Evolutionary conservation across 2,888 invertebrate genomes (phyloP).

Genomic region (Caenorhabditis auriculariae): DNA sequence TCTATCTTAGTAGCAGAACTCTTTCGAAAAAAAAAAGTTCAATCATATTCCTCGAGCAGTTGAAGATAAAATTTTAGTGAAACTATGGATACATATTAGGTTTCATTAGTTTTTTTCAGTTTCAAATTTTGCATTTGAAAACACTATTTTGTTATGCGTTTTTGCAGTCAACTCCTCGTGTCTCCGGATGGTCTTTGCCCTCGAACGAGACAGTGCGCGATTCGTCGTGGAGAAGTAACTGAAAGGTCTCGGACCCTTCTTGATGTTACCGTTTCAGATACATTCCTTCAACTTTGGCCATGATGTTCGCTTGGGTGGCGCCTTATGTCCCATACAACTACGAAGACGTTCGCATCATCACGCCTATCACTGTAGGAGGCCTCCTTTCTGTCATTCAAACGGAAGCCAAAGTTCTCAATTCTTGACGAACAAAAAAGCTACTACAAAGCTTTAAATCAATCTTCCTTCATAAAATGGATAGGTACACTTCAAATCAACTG

Average conservation of each 20-base stretch:
- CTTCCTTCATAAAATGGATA: no score
- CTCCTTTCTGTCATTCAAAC: background rate
- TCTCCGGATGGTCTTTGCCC: constrained; percentile 47
- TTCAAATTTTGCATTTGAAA: background rate
- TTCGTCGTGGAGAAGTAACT: constrained; percentile 60
- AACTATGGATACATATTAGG: no score
- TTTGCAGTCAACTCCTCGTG: constrained; percentile 57
- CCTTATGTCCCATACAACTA: constrained; percentile 62
- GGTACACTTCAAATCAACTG: no score
- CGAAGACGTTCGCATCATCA: constrained; percentile 62
- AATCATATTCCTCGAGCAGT: no score
- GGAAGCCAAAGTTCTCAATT: background rate
- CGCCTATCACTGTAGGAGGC: constrained; percentile 58
- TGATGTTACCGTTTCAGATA: constrained; percentile 5
- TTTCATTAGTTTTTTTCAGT: no score
- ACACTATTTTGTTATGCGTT: background rate
- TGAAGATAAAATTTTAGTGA: no score
- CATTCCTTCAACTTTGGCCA: constrained; percentile 49
- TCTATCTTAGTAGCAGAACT: no score
- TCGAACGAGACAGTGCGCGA: constrained; percentile 56
- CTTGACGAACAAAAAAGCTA: no score
- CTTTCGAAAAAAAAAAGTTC: no score
- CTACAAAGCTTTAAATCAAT: no score
- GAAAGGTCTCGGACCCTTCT: background rate
- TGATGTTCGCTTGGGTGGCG: constrained; percentile 60